These are phyloP conservation scores for Crematogaster levior DNA, from an alignment of 2,888 invertebrate species.

Conservation along the genomic window DNA sequence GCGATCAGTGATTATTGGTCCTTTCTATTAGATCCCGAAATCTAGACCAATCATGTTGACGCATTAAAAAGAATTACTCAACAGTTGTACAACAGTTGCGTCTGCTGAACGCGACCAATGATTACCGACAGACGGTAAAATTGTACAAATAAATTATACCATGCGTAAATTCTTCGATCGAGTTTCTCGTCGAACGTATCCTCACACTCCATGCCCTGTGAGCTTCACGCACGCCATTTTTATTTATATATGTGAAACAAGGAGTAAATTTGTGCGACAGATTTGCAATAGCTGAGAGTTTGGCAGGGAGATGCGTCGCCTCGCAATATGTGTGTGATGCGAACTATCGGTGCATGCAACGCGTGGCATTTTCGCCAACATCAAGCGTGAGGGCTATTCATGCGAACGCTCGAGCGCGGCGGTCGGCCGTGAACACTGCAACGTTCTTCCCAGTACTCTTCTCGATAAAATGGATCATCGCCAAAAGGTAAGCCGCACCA, in stretches of 20 bases:
- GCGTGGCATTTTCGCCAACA: conserved; percentile 38
- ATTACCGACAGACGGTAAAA: no score
- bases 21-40: no score
- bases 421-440: conserved; percentile 71
- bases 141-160: no score
- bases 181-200: background rate
- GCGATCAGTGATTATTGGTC: no score
- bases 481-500: conserved; percentile 74
- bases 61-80: no score
- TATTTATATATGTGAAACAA: conserved; percentile 71
- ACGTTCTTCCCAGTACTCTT: conserved; percentile 74
- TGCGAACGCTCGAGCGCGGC: conserved; percentile 74
- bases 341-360: conserved; percentile 21
- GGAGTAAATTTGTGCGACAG: conserved; percentile 46
- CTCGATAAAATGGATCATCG: conserved; percentile 81
- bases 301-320: conserved; percentile 44
- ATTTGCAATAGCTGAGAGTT: conserved; percentile 56
- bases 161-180: background rate
- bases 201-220: background rate
- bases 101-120: no score
- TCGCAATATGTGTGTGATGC: conserved; percentile 56
- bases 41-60: no score
- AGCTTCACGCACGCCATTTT: conserved; percentile 68
- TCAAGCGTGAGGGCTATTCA: conserved; percentile 69
- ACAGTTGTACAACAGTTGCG: no score